Evolutionary conservation across 23 tunicate species (phyloP), one percentile per base, ranked within the genome.

Genomic region (Halocynthia aurantium): DNA sequence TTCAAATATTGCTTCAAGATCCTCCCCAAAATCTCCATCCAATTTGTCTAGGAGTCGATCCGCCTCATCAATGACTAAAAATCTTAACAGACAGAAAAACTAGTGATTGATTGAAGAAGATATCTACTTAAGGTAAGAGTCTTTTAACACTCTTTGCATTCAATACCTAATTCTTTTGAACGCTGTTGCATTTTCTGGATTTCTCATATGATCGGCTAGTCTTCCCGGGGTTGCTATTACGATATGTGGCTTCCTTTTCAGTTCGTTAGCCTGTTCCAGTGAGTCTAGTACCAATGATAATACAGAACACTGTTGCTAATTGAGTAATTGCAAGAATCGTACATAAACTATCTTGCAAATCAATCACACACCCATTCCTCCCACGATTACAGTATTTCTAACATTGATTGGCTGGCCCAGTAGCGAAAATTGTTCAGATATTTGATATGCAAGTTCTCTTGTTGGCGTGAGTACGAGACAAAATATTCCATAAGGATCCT

Each of bases 191-290:
- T 67, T 68, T 52, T 81, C 86, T 50, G 77, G 71, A 68, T 81
- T 82, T 52, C 87, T 62, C 7, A 96, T 76, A 10, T 58, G 80
- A 79, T 96, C 99, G 53, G 99, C 99, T 22, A 96, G 72, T 50
- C 99, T 73, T 21, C 99, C 99, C 1, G 99, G 99, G 9, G 99
- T 96, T 5, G 99, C 99, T 22, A 96, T 70, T 13, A 96, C 95
- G 69, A 96, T 78, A 76, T 96, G 96, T 15, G 99, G 99, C 71
- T 73, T 73, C 71, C 79, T 78, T 67, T 81, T 66, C 56, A 92
- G 61, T 50, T 76, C 73, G 5, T 73, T 22, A 6, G 90, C 92
- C 58, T 92, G 98, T 51, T 78, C 57, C 52, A 83, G 62, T 8
- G 78, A 74, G 31, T 74, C 78, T 74, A 7, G 44, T 31, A 31